These are phyloP conservation scores for Pseudocheirus occidentalis DNA, from an alignment of 2,797 vertebrate genomes.

Conservation along the genomic window DNA sequence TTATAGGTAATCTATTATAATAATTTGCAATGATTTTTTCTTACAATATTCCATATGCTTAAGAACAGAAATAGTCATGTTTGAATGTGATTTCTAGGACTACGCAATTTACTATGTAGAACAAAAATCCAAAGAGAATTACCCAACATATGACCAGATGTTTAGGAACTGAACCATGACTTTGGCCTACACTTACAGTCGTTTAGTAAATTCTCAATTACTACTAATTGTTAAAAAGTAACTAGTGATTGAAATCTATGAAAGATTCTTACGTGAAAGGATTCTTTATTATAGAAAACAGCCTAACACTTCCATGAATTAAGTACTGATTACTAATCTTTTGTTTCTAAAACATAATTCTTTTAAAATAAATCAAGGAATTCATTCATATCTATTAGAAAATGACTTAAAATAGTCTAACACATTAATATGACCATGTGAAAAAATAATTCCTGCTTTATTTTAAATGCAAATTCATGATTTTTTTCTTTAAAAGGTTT, in stretches of 20 bases:
- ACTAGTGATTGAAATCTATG: background rate
- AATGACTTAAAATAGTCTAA: background rate
- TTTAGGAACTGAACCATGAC: background rate
- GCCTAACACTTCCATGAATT: background rate
- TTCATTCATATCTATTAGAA: background rate
- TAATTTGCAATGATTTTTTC: constrained; percentile 31
- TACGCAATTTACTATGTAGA: background rate
- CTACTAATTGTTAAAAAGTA: background rate
- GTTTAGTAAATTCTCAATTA: background rate
- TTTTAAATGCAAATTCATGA: background rate
- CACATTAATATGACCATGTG: background rate
- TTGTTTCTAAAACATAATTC: background rate
- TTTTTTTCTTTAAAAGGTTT: background rate
- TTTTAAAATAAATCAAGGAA: background rate
- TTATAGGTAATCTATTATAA: constrained; percentile 21
- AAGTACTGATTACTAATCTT: background rate
- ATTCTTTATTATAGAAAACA: background rate
- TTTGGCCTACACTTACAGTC: background rate
- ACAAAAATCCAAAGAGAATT: background rate
- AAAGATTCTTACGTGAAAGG: background rate
- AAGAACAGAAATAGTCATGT: constrained; percentile 39
- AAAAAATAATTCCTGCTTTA: background rate
- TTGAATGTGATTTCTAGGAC: background rate
- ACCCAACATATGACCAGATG: background rate
- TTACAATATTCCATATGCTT: background rate